phyloP scores from a whole-genome alignment of 2,797 vertebrate genomes.

The Columba guinea region DNA sequence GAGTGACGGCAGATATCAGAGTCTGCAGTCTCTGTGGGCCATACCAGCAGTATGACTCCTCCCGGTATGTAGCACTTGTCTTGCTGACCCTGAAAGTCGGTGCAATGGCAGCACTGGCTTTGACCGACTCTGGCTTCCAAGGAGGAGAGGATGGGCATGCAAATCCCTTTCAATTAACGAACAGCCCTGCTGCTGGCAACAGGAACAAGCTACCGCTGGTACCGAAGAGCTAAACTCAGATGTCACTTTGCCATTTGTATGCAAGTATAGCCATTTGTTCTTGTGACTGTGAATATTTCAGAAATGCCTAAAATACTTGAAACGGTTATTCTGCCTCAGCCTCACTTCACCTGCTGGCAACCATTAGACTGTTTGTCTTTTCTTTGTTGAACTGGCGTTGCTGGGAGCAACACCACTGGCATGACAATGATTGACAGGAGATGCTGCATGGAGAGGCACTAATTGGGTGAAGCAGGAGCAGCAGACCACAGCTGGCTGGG shows the following conservation, averaged over 20 bases:
- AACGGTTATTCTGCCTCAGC: neutral
- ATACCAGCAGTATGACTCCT: rapidly evolving
- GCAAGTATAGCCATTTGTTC: neutral
- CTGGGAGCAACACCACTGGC: conserved; percentile 44
- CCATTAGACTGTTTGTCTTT: conserved; percentile 21
- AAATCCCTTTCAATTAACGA: conserved; percentile 9
- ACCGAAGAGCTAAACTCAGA: neutral
- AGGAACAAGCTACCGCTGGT: neutral
- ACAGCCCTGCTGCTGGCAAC: neutral
- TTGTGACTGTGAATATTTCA: neutral
- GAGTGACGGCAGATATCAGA: neutral
- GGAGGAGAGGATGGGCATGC: neutral
- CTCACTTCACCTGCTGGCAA: conserved; percentile 26
- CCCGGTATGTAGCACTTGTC: rapidly evolving
- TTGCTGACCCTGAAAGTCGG: neutral
- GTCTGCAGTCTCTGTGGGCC: neutral
- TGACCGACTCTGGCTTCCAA: neutral
- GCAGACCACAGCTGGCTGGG: neutral
- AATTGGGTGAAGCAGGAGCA: conserved; percentile 15
- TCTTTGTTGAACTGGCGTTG: conserved; percentile 34
- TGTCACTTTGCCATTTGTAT: neutral
- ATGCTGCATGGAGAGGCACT: neutral
- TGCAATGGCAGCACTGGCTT: neutral
- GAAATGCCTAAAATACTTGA: conserved; percentile 4
- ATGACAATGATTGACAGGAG: conserved; percentile 9